phyloP scores from a whole-genome alignment of 2,888 invertebrate species.

The Rhagonycha fulva region DNA sequence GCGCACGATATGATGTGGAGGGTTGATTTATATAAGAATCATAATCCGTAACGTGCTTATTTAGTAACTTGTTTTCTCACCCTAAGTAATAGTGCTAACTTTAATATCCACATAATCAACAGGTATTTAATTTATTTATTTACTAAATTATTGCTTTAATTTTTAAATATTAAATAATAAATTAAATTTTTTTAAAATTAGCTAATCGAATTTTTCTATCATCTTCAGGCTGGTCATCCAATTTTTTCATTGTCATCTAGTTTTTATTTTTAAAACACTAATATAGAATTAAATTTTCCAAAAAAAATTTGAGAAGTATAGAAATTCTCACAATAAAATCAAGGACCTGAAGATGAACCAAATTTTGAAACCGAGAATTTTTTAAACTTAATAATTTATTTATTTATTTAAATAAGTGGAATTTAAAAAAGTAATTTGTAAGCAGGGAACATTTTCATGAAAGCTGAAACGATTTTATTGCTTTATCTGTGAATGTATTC shows the following conservation, averaged over 20 bases:
- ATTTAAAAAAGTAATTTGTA: background rate
- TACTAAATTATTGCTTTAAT: background rate
- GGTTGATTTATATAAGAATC: slow-evolving; percentile 32
- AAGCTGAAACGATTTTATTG: background rate
- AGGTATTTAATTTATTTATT: slow-evolving; percentile 8
- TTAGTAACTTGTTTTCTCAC: slow-evolving; percentile 31
- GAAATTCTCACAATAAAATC: background rate
- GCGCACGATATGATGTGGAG: slow-evolving; percentile 19
- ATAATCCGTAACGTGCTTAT: slow-evolving; percentile 32
- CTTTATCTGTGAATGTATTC: slow-evolving; percentile 23
- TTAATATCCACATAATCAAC: slow-evolving; percentile 8
- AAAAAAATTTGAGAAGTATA: too few relatives aligned
- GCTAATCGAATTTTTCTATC: background rate
- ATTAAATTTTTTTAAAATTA: background rate
- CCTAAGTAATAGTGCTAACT: slow-evolving; percentile 12
- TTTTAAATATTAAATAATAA: background rate
- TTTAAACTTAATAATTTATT: background rate
- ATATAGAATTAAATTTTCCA: too few relatives aligned
- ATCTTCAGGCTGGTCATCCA: background rate
- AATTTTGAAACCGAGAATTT: background rate
- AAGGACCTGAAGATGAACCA: background rate
- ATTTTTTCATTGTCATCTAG: background rate
- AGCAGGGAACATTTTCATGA: background rate
- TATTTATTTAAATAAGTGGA: background rate
- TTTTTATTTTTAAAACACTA: background rate